These are phyloP conservation scores for Entomyzon cyanotis DNA, from an alignment of 2,113 vertebrate species.

Conservation along the genomic window DNA sequence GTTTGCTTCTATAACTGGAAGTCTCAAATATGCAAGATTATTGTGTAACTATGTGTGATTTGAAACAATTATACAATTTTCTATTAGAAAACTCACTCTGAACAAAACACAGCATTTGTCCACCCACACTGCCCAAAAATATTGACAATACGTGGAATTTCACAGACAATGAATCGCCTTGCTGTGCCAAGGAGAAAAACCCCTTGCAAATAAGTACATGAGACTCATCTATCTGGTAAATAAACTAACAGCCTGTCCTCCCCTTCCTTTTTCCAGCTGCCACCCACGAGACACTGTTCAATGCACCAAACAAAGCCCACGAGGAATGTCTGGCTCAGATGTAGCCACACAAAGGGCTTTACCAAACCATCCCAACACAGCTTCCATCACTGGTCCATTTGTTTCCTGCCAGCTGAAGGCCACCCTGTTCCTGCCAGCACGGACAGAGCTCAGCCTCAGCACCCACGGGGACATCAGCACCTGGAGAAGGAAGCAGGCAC, in stretches of 20 bases:
- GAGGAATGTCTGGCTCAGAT: too few species aligned
- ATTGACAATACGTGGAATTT: not conserved
- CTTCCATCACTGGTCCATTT: not conserved
- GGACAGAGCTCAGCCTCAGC: not conserved
- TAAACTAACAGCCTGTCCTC: not conserved
- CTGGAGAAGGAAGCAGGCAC: not conserved
- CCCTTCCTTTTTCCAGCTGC: not conserved
- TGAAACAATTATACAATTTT: not conserved
- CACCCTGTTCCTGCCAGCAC: not conserved
- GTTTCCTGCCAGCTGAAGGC: not conserved
- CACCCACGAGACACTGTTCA: rapidly evolving
- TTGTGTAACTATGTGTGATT: not conserved
- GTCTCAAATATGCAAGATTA: not conserved
- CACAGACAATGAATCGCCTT: not conserved
- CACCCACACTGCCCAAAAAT: not conserved
- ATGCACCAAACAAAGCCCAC: not conserved
- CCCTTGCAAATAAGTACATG: not conserved
- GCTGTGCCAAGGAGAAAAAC: not conserved
- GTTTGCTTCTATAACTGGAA: not conserved
- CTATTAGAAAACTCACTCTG: not conserved
- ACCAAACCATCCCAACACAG: not conserved
- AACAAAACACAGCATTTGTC: not conserved
- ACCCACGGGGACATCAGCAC: not conserved
- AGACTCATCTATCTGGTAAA: not conserved
- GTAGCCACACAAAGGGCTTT: not conserved